These are phyloP conservation scores for Myripristis murdjan DNA, from an alignment of 2,797 vertebrate genomes.

Conservation along the genomic window DNA sequence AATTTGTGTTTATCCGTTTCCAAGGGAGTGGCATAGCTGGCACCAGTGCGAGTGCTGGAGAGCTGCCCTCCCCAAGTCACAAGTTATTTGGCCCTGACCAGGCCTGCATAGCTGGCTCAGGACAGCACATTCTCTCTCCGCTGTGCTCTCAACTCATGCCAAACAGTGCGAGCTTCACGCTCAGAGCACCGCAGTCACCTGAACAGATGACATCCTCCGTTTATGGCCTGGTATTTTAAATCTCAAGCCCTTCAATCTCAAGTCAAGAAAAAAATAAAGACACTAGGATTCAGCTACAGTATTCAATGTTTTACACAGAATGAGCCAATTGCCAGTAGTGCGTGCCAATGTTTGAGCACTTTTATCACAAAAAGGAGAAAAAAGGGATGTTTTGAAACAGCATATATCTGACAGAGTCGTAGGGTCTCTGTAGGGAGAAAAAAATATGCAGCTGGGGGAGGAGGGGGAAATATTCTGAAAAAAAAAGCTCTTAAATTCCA, in stretches of 20 bases:
- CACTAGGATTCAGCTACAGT: neutral
- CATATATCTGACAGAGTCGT: too few relatives aligned
- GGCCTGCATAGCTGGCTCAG: slow-evolving; percentile 24
- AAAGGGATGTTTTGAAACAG: too few relatives aligned
- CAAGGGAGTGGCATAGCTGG: slow-evolving; percentile 36
- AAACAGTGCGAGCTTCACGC: slow-evolving; percentile 5
- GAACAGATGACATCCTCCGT: slow-evolving; percentile 13
- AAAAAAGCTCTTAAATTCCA: too few relatives aligned
- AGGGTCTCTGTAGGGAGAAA: too few relatives aligned
- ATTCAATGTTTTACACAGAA: too few relatives aligned
- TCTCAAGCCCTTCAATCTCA: slow-evolving; percentile 11
- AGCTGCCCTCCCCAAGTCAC: slow-evolving; percentile 11
- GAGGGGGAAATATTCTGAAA: too few relatives aligned
- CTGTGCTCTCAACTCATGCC: slow-evolving; percentile 35
- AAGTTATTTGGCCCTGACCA: slow-evolving; percentile 18
- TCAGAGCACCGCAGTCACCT: slow-evolving; percentile 30
- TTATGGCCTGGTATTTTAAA: slow-evolving; percentile 30
- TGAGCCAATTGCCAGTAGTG: too few relatives aligned
- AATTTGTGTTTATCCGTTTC: slow-evolving; percentile 7
- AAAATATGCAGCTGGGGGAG: too few relatives aligned
- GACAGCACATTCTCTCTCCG: slow-evolving; percentile 41
- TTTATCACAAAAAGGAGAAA: too few relatives aligned
- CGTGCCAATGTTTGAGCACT: too few relatives aligned
- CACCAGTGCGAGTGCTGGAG: neutral
- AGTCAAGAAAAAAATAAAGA: neutral